Conservation (phyloP, 92 coral and sea anemone genomes). For the Desmophyllum pertusum region DNA sequence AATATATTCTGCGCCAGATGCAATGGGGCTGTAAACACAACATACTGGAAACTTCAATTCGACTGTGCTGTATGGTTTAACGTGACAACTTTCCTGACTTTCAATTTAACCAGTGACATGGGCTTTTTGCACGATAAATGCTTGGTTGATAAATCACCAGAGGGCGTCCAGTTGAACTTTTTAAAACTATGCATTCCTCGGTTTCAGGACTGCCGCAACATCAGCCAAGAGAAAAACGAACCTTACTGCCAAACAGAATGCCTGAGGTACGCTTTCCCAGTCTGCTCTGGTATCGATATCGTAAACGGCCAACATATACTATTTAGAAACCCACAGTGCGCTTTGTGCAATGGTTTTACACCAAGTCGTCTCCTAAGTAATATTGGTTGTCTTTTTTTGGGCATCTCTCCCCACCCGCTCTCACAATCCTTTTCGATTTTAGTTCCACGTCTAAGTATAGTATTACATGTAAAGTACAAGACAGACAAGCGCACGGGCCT, state of each 20-base stretch:
- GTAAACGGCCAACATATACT: not conserved
- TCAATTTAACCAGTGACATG: not conserved
- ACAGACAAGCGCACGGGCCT: not conserved
- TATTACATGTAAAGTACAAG: slow-evolving; percentile 12
- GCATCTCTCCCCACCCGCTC: slow-evolving; percentile 31
- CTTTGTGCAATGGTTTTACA: slow-evolving; percentile 41
- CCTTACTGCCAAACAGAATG: slow-evolving; percentile 17
- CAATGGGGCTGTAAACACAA: slow-evolving; percentile 19
- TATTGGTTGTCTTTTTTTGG: not conserved
- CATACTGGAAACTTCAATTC: slow-evolving; percentile 43
- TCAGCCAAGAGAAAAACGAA: slow-evolving; percentile 18
- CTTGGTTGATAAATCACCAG: slow-evolving; percentile 3
- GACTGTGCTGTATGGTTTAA: slow-evolving; percentile 8
- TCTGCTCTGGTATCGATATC: slow-evolving; percentile 34
- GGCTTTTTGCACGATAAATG: slow-evolving; percentile 15
- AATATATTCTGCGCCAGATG: slow-evolving; percentile 67
- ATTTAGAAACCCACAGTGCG: slow-evolving; percentile 62
- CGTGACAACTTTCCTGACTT: not conserved
- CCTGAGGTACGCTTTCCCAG: slow-evolving; percentile 51
- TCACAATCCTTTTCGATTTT: slow-evolving; percentile 64
- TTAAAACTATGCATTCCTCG: slow-evolving; percentile 54
- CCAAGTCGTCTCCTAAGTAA: not conserved
- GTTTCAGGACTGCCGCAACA: not conserved
- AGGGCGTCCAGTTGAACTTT: not conserved
- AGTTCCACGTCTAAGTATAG: slow-evolving; percentile 38